phyloP scores from a whole-genome alignment of 2,888 invertebrate species.

The Andrena trimmerana region DNA sequence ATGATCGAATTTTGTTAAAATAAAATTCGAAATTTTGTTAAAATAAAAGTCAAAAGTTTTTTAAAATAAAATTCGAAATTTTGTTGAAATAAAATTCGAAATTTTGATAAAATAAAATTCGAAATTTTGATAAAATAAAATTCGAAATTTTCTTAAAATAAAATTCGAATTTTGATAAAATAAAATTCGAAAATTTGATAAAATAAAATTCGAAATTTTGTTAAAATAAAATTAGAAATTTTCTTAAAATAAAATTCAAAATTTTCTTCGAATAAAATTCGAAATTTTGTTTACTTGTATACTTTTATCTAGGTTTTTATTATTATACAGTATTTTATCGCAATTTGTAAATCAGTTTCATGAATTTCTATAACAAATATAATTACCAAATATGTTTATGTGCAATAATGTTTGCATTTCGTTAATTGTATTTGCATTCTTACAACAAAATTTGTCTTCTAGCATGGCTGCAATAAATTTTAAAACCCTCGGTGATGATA shows the following conservation, averaged over 20 bases:
- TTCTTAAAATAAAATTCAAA: not conserved
- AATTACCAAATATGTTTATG: not conserved
- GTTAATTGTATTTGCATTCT: conserved; percentile 2
- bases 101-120: not conserved
- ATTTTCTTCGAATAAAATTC: conserved; percentile 15
- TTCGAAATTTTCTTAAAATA: too few relatives aligned
- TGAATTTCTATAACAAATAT: too few relatives aligned
- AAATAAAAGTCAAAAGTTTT: conserved; percentile 6
- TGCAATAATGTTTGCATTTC: not conserved
- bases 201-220: too few relatives aligned
- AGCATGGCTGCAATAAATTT: conserved; percentile 83
- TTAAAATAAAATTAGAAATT: too few relatives aligned
- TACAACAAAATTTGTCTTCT: conserved; percentile 1
- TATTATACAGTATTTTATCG: not conserved
- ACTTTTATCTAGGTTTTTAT: not conserved
- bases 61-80: conserved; percentile 19
- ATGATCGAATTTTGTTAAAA: not conserved
- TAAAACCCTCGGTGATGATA: conserved; percentile 77
- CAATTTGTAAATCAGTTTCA: not conserved
- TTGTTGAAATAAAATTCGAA: not conserved
- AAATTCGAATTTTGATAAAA: conserved; percentile 12
- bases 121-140: too few relatives aligned
- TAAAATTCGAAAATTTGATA: conserved; percentile 11
- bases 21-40: too few relatives aligned
- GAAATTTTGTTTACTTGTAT: not conserved